Evolutionary conservation across 35 echinoderm and acorn worm species (phyloP).

Genomic region (Apostichopus californicus): DNA sequence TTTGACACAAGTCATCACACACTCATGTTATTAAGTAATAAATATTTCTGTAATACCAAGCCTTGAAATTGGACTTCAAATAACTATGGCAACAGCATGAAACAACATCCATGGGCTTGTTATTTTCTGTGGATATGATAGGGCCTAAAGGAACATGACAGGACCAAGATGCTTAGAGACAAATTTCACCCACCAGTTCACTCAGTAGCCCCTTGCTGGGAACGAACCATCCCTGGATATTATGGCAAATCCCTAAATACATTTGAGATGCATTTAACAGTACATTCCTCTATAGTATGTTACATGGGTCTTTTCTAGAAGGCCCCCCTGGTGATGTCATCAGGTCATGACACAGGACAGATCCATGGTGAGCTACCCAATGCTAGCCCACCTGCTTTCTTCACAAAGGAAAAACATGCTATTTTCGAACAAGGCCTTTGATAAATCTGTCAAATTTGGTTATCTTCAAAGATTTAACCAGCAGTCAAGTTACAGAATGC

Average conservation of each 20-base stretch:
- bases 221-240: background rate
- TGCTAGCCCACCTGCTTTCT: constrained; percentile 34
- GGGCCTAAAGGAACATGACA: background rate
- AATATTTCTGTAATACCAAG: no score
- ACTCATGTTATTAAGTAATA: no score
- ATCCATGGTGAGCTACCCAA: background rate
- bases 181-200: background rate
- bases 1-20: no score
- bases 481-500: background rate
- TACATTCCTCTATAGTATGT: no score
- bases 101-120: constrained; percentile 8
- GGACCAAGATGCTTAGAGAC: background rate
- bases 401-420: constrained; percentile 16
- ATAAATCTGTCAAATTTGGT: constrained; percentile 1
- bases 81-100: background rate
- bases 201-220: constrained; percentile 25
- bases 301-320: background rate
- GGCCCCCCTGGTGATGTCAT: constrained; percentile 32
- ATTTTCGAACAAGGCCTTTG: background rate
- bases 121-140: constrained; percentile 16
- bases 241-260: background rate
- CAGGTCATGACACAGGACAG: background rate
- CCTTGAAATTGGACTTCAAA: background rate
- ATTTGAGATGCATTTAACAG: background rate
- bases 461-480: constrained; percentile 4